A percentile compares a stretch with the other conserved stretches of the same genome.
Conservation (phyloP, 2,113 vertebrate species). For the Barnardius zonarius region DNA sequence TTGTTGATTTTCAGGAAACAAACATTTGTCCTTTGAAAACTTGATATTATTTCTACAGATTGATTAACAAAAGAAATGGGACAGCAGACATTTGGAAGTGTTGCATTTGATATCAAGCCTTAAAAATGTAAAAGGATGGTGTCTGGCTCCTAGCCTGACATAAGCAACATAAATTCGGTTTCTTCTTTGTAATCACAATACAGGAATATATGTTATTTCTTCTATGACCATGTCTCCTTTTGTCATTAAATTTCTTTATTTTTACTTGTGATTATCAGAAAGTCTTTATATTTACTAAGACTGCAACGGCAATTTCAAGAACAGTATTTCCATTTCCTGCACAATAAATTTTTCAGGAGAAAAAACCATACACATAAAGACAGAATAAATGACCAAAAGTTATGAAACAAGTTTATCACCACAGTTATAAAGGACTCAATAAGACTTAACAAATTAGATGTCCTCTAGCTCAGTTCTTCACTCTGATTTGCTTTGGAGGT, state of each 20-base stretch:
- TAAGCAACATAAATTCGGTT: background rate
- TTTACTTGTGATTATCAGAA: background rate
- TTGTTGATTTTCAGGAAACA: background rate
- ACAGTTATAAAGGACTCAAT: background rate
- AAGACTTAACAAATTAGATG: background rate
- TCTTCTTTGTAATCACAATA: background rate
- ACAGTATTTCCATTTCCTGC: background rate
- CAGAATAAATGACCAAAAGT: background rate
- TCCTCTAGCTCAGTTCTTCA: background rate
- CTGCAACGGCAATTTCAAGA: background rate
- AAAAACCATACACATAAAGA: background rate
- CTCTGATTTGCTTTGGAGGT: background rate
- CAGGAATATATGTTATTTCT: background rate
- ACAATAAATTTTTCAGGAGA: background rate
- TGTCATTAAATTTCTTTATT: background rate
- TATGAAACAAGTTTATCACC: background rate
- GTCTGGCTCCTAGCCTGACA: background rate
- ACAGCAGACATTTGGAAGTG: background rate
- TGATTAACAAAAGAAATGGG: background rate
- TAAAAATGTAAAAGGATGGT: background rate
- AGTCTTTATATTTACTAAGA: background rate
- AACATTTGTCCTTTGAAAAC: background rate
- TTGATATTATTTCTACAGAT: background rate
- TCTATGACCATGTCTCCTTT: background rate
- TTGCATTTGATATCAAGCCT: background rate